Conservation (phyloP, 1,140 invertebrate genomes). For the Diorhabda carinulata region DNA sequence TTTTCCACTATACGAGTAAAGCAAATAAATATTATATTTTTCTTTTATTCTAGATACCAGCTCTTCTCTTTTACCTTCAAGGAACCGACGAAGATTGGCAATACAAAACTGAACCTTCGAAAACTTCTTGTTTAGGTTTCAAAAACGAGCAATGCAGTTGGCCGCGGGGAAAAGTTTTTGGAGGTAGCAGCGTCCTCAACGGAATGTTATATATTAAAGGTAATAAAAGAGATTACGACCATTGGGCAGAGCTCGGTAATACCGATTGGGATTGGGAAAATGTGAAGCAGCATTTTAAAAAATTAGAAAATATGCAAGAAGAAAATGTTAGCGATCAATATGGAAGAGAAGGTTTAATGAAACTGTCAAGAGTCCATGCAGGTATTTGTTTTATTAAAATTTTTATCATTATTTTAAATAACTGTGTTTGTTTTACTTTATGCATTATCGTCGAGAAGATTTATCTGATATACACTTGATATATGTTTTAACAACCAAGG, state of each 20-base stretch:
- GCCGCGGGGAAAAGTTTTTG: conserved; percentile 80
- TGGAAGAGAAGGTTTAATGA: conserved; percentile 65
- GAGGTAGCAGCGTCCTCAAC: conserved; percentile 81
- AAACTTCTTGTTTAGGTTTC: conserved; percentile 66
- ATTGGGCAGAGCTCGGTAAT: conserved; percentile 33
- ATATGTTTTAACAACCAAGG: too few relatives aligned
- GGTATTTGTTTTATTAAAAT: conserved; percentile 4
- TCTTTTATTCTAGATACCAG: conserved; percentile 26
- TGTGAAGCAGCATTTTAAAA: conserved; percentile 30
- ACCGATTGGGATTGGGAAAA: conserved; percentile 31
- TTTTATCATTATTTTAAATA: background rate
- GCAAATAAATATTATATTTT: background rate
- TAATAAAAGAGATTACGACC: conserved; percentile 82
- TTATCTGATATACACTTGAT: too few relatives aligned
- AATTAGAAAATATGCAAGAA: conserved; percentile 59
- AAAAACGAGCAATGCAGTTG: conserved; percentile 62
- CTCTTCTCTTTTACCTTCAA: conserved; percentile 27
- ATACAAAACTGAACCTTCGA: conserved; percentile 84
- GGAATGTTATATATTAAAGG: conserved; percentile 92
- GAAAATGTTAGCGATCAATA: conserved; percentile 32
- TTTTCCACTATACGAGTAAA: too few relatives aligned
- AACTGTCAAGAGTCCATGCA: conserved; percentile 49
- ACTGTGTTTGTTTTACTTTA: too few relatives aligned
- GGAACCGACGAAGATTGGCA: conserved; percentile 66
- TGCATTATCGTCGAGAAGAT: too few relatives aligned